Percentiles rank a stretch among this genome's conserved stretches.
Conservation (phyloP, 23 tunicate species). For the Oikopleura albicans region DNA sequence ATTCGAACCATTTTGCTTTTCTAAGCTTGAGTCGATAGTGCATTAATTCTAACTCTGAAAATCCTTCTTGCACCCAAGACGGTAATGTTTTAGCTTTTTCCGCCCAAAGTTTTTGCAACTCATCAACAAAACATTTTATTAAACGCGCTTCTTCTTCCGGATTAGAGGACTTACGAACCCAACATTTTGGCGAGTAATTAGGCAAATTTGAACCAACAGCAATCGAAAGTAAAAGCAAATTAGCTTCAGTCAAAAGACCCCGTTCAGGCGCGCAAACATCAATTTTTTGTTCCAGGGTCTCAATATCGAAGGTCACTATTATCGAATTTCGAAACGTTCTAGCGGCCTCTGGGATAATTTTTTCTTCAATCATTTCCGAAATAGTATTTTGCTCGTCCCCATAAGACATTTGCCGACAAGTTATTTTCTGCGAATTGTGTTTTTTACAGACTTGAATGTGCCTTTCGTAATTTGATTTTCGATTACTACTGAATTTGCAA, state of each 20-base stretch:
- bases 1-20: background rate
- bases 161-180: no score
- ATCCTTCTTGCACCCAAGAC: no score
- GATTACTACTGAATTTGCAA: no score
- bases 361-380: background rate
- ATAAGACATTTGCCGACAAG: no score
- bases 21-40: no score
- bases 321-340: background rate
- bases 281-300: background rate
- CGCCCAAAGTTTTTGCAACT: background rate
- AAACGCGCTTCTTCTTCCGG: background rate
- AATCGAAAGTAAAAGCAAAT: background rate
- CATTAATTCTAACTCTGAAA: no score
- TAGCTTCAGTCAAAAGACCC: background rate
- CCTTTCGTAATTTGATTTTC: no score
- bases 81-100: no score
- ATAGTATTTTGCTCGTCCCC: background rate
- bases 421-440: no score
- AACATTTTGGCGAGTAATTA: background rate
- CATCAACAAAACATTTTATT: background rate
- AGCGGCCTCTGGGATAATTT: background rate
- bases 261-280: no score
- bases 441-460: no score
- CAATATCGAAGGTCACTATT: background rate
- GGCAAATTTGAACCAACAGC: background rate